Conservation (phyloP, 2,797 vertebrate genomes). For the Natrix natrix region DNA sequence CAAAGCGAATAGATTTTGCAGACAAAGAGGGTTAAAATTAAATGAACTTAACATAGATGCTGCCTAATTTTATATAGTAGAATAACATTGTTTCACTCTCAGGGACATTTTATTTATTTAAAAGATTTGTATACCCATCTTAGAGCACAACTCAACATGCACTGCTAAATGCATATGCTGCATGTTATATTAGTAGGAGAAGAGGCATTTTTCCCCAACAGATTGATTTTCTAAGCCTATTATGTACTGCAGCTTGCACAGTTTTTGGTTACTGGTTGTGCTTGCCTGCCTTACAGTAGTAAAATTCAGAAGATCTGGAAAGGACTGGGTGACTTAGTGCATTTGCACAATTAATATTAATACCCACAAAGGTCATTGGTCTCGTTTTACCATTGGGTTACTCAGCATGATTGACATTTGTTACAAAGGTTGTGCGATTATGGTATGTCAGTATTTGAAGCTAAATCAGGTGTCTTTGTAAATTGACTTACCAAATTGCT, state of each 20-base stretch:
- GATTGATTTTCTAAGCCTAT: not conserved
- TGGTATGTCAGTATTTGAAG: too few relatives aligned
- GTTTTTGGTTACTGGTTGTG: not conserved
- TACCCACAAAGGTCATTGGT: not conserved
- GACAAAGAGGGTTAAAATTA: not conserved
- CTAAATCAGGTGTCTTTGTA: not conserved
- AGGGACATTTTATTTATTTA: not conserved
- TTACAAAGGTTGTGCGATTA: not conserved
- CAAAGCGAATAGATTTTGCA: not conserved
- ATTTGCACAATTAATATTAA: not conserved
- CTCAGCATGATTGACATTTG: not conserved
- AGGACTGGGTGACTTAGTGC: not conserved
- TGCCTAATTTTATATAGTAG: not conserved
- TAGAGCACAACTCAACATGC: not conserved
- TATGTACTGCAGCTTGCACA: not conserved
- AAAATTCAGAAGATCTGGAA: not conserved
- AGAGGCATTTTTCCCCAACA: not conserved
- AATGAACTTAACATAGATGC: not conserved
- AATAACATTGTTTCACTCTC: not conserved
- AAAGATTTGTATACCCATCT: not conserved
- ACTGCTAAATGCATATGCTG: not conserved
- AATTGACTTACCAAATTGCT: conserved; percentile 83
- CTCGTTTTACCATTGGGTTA: not conserved
- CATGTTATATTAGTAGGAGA: not conserved
- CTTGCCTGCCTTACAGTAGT: not conserved